Evolutionary conservation across 2,797 vertebrate genomes (phyloP).

Genomic region (Prunella strophiata): DNA sequence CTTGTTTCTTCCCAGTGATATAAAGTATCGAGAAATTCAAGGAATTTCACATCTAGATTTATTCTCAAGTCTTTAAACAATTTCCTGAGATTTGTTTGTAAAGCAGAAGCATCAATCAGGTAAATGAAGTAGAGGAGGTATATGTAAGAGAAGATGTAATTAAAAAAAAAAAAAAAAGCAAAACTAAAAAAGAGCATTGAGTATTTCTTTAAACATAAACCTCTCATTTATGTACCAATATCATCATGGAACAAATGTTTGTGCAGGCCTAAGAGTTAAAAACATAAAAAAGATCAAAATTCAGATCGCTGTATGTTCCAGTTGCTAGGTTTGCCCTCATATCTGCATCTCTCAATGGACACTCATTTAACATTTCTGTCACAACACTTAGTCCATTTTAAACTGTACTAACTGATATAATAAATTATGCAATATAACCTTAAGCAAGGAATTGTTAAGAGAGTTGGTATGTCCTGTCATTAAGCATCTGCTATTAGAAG

Average conservation of each 20-base stretch:
- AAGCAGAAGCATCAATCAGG: not conserved
- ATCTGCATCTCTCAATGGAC: not conserved
- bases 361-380: not conserved
- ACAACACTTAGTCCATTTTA: not conserved
- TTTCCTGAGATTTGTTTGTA: not conserved
- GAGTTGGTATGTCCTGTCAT: not conserved
- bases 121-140: not conserved
- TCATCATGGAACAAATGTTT: not conserved
- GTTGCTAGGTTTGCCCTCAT: not conserved
- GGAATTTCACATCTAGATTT: not conserved
- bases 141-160: not conserved
- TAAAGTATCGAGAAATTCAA: not conserved
- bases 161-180: too few relatives aligned
- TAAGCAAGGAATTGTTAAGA: not conserved
- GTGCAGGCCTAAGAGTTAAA: not conserved
- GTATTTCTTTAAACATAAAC: not conserved
- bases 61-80: not conserved
- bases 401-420: not conserved
- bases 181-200: accelerated
- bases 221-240: not conserved
- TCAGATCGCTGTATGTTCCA: not conserved
- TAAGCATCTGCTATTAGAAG: not conserved
- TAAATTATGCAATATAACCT: not conserved
- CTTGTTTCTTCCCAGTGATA: not conserved
- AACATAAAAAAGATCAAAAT: not conserved